A percentile compares a stretch with the other conserved stretches of the same genome.
Evolutionary conservation across 2,797 vertebrate species (phyloP).

Genomic region (Cirrhinus mrigala): DNA sequence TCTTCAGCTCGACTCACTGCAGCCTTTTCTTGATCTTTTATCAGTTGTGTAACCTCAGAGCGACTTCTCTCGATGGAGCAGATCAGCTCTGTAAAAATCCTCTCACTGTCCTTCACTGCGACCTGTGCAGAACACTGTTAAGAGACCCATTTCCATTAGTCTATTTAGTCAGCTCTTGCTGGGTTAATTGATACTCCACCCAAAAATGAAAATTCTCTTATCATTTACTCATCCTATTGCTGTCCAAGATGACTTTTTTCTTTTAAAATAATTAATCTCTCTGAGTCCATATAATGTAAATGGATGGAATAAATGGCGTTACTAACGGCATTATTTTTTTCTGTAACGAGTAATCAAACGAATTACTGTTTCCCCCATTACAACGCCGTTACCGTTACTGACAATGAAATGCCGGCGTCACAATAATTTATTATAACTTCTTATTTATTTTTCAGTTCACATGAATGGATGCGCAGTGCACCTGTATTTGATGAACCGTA

Average conservation of each 20-base stretch:
- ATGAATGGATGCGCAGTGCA: too few species aligned
- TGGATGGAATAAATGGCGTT: too few species aligned
- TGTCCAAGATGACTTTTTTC: background rate
- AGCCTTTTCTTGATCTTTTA: background rate
- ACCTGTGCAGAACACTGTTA: background rate
- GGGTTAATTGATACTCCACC: background rate
- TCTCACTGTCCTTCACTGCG: background rate
- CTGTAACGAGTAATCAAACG: too few species aligned
- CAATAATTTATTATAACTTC: too few species aligned
- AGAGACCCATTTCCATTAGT: background rate
- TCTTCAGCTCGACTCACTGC: background rate
- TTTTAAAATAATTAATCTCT: background rate
- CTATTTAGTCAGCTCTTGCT: background rate
- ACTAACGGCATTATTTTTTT: too few species aligned
- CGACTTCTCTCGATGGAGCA: background rate
- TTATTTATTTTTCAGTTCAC: too few species aligned
- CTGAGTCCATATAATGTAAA: too few species aligned
- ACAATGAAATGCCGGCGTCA: too few species aligned
- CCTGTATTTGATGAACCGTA: too few species aligned
- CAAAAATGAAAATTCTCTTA: background rate
- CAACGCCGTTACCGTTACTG: too few species aligned
- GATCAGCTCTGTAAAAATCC: background rate
- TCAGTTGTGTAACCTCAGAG: background rate
- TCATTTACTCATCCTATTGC: background rate
- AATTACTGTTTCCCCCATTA: too few species aligned